Conservation (phyloP, 2,113 vertebrate species). For the Craseonycteris thonglongyai region DNA sequence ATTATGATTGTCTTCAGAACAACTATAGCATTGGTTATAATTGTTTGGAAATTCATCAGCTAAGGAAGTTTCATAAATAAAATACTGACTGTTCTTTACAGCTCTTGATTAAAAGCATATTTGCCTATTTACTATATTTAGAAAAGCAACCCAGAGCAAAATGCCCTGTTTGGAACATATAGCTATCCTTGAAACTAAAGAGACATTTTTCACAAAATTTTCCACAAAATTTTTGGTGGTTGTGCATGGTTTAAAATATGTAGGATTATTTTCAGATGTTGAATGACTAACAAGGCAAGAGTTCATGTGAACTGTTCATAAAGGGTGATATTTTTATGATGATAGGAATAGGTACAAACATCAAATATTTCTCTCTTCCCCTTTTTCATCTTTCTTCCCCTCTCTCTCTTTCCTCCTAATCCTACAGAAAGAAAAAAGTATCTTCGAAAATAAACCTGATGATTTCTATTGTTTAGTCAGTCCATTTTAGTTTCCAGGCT, state of each 20-base stretch:
- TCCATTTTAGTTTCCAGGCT: background rate
- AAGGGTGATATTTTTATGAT: background rate
- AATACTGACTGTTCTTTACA: background rate
- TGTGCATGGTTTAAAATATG: conserved; percentile 19
- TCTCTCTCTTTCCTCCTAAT: background rate
- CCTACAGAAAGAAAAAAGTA: background rate
- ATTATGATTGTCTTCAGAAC: background rate
- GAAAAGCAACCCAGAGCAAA: background rate
- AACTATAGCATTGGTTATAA: background rate
- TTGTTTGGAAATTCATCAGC: conserved; percentile 6
- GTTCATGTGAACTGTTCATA: background rate
- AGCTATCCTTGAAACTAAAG: background rate
- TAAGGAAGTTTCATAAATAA: conserved; percentile 10
- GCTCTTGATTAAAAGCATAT: background rate
- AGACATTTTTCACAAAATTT: background rate
- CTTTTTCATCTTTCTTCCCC: background rate
- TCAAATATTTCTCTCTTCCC: background rate
- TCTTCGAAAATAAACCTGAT: background rate
- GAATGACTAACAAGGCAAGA: background rate
- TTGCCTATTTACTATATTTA: background rate
- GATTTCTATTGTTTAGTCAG: background rate
- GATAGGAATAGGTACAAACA: background rate
- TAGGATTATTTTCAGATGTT: conserved; percentile 36
- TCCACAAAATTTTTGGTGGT: background rate
- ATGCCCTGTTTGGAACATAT: background rate